Evolutionary conservation across 1,140 invertebrate genomes (phyloP), one percentile per base, ranked within the genome.

Genomic region (Magallana gigas): DNA sequence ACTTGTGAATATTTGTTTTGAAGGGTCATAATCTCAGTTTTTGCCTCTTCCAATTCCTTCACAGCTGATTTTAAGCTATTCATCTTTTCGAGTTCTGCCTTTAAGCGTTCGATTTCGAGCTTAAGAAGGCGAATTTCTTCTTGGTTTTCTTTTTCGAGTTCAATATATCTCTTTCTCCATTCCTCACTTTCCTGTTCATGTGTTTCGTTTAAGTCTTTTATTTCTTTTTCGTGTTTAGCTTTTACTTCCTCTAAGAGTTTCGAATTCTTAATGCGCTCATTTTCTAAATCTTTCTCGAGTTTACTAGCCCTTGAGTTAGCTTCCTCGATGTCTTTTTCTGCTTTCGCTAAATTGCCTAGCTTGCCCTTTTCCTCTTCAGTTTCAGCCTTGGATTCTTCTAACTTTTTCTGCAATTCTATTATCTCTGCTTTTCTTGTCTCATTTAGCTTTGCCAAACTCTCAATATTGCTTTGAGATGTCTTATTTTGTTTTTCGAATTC

Each of bases 401-500:
- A 11, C 14, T 88, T 86, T 18, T 84, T 64, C 60, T 86, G 82
- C n/a, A 87, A 1, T 5, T 80, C 83, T 5, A 48, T 58, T 57
- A 90, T 90, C 81, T 91, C 86, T 23, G 85, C 81, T 60, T 87
- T 87, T 83, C 88, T 83, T 16, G 48, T 58, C 4, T 89, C 88
- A 56, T 57, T 86, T 48, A 88, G 59, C 60, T 57, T 60, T 58
- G 87, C 68, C 81, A 88, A 81, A 59, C 64, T 85, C 14, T 88
- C 83, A 29, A 85, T 57, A 23, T 89, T 86, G 18, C 59, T 57
- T 68, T 85, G 80, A 23, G 85, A 57, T 82, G 83, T 87, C 58
- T 88, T 88, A 81, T 90, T 88, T 85, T 90, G 90, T 14, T 59
- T 87, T 88, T 91, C 88, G n/a, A 90, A 81, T 85, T 88, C 80